Evolutionary conservation across 2,888 invertebrate species (phyloP).

Genomic region (Meteorus colon): DNA sequence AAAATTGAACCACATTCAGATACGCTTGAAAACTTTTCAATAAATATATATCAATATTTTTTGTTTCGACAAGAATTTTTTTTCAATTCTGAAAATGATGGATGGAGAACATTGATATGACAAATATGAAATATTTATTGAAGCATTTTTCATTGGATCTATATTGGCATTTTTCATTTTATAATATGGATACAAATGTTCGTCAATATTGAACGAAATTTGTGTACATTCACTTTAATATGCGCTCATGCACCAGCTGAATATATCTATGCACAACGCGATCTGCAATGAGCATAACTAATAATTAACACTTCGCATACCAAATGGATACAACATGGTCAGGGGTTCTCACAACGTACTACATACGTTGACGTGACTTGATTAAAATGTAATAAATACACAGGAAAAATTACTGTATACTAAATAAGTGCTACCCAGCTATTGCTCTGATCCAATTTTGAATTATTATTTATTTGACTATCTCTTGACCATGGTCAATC

Average conservation of each 20-base stretch:
- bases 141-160: not conserved
- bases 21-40: too few species aligned
- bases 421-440: too few species aligned
- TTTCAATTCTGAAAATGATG: not conserved
- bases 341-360: not conserved
- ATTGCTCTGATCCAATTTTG: too few species aligned
- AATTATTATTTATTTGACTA: too few species aligned
- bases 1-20: too few species aligned
- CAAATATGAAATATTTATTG: not conserved
- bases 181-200: not conserved
- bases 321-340: not conserved
- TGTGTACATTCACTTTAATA: too few species aligned
- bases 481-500: too few species aligned
- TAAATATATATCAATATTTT: not conserved
- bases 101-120: not conserved
- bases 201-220: not conserved
- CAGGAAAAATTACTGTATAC: too few species aligned
- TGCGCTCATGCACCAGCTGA: too few species aligned
- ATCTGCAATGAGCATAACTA: not conserved
- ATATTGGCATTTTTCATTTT: not conserved
- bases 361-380: too few species aligned
- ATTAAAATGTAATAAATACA: too few species aligned
- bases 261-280: too few species aligned
- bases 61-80: not conserved
- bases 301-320: constrained; percentile 10